Evolutionary conservation across 64 coral and sea anemone genomes (phyloP).

Genomic region (Porites australiensis): DNA sequence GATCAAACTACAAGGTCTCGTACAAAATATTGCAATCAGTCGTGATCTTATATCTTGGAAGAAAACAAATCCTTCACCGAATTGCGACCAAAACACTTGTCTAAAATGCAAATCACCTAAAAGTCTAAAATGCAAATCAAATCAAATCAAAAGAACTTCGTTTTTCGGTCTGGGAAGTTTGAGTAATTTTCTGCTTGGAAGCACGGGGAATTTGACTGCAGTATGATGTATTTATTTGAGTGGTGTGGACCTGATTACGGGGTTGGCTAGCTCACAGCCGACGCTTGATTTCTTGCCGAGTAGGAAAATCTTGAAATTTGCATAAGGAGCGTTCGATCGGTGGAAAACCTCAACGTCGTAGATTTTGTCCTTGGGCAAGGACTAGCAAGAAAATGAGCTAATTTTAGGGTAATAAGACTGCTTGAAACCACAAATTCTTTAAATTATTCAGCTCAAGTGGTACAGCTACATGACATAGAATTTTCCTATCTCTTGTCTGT

Average conservation of each 20-base stretch:
- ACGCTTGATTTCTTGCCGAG: slow-evolving; percentile 18
- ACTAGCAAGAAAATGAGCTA: background rate
- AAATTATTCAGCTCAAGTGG: slow-evolving; percentile 50
- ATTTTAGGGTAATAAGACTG: slow-evolving; percentile 24
- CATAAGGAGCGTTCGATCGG: slow-evolving; percentile 12
- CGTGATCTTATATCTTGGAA: slow-evolving; percentile 30
- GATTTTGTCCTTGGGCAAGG: background rate
- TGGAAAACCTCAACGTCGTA: background rate
- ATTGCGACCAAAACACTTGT: slow-evolving; percentile 20
- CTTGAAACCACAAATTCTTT: slow-evolving; percentile 57
- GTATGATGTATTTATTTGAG: background rate
- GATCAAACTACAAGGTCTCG: slow-evolving; percentile 49
- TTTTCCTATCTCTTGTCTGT: background rate
- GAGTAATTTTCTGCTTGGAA: background rate
- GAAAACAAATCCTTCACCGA: slow-evolving; percentile 51
- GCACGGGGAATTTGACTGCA: background rate
- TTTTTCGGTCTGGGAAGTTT: slow-evolving; percentile 11
- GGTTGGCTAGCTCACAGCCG: slow-evolving; percentile 10
- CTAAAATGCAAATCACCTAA: slow-evolving; percentile 45
- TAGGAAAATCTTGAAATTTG: slow-evolving; percentile 20
- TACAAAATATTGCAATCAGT: background rate
- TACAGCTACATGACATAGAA: slow-evolving; percentile 16
- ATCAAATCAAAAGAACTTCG: background rate
- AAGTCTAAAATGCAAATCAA: slow-evolving; percentile 39
- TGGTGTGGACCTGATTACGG: slow-evolving; percentile 1